Base-by-base conservation (phyloP, 2,797 vertebrate genomes). In the Ambastaia sidthimunki region DNA sequence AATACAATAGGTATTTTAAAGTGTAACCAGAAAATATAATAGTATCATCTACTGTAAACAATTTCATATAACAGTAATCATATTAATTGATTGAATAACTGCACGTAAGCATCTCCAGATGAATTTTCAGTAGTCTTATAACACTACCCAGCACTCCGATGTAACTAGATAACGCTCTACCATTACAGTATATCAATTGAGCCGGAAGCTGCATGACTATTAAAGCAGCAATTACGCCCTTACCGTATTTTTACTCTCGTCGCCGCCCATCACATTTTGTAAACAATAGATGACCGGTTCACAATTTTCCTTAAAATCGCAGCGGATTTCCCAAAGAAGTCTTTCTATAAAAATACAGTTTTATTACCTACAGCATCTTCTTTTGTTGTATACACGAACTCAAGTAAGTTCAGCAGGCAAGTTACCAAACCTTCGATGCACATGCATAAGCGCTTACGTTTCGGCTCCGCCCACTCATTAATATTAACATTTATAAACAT, bases 221-320 rank as follows among this genome's bases (percentile, higher is more conserved):
- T 16, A 37, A 37, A 37, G 34, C 4, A 37, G 7, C 2, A 13
- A 48, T 48, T 48, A 62, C 34, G 18, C n/a, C 3, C 89, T 89
- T 76, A 93, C 92, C 89, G 89, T 83, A 77, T 15, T 82, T 80
- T 79, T 91, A 67, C 88, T 83, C 60, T 82, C n/a, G 75, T 83
- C 83, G 41, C 78, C n/a, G n/a, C 7, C 44, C 90, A 92, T 91
- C 63, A 62, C 87, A 78, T 81, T 9, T 28, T 6, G 5, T 44
- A 66, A 67, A 55, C 19, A 54, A 41, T 31, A 52, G 21, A 18
- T 4, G 15, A 66, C 66, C 31, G 4, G 23, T 1, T 18, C 4
- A 11, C 9, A 13, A 23, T 1, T 9, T 65, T 52, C 19, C 10
- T 52, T 11, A 52, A 74, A 65, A 66, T 11, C 55, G 5, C 23